phyloP scores from a whole-genome alignment of 2,797 vertebrate species.

The Sebastes umbrosus region DNA sequence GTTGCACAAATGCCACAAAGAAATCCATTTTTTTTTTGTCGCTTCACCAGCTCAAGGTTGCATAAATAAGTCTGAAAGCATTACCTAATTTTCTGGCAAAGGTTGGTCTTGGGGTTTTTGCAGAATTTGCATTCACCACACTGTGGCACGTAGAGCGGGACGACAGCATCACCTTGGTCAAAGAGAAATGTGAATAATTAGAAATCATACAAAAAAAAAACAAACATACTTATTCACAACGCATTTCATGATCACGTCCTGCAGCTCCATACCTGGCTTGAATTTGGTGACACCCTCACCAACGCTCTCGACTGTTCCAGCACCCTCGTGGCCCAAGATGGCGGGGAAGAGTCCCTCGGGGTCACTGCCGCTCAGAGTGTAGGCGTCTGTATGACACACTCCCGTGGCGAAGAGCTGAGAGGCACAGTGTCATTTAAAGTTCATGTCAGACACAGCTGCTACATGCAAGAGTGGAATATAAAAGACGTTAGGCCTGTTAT shows the following conservation, averaged over 20 bases:
- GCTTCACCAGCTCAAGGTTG: neutral
- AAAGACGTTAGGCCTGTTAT: neutral
- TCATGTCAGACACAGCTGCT: neutral
- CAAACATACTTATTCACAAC: neutral
- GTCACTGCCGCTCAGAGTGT: constrained; percentile 93
- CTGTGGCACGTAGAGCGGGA: constrained; percentile 94
- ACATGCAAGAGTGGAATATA: neutral
- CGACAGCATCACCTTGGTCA: constrained; percentile 88
- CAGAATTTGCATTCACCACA: constrained; percentile 98
- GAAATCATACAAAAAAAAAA: neutral
- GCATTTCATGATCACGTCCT: no score
- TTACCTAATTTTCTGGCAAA: constrained; percentile 98
- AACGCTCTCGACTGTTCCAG: constrained; percentile 93
- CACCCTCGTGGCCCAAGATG: constrained; percentile 95
- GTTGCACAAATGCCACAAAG: neutral
- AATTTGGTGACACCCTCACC: constrained; percentile 95
- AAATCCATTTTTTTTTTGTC: no score
- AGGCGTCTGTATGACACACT: constrained; percentile 96
- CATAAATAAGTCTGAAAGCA: neutral
- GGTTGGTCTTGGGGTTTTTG: constrained; percentile 96
- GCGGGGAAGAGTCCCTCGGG: constrained; percentile 95
- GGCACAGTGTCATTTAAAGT: neutral
- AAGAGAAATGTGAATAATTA: neutral
- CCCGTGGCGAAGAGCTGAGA: constrained; percentile 91
- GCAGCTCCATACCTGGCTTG: constrained; percentile 83